A percentile compares a stretch with the other conserved stretches of the same genome.
Conservation (phyloP, 2,113 vertebrate species). For the Gnathonemus echidnorhynchus region DNA sequence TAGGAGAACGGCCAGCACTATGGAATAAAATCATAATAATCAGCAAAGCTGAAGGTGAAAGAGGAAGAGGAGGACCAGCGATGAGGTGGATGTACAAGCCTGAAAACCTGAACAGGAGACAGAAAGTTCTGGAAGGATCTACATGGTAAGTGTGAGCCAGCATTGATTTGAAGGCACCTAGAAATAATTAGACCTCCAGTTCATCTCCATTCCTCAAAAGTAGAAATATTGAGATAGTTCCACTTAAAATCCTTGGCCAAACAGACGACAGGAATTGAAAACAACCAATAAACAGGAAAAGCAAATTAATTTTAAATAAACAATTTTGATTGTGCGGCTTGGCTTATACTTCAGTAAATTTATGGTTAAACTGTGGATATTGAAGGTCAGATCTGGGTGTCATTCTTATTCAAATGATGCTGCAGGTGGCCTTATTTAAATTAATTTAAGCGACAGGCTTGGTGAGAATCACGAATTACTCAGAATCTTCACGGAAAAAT, state of each 20-base stretch:
- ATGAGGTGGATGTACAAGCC: background rate
- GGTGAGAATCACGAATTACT: constrained; percentile 15
- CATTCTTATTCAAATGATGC: constrained; percentile 31
- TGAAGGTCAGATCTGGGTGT: constrained; percentile 28
- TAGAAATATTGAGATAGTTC: background rate
- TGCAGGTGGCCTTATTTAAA: constrained; percentile 15
- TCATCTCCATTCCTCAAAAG: background rate
- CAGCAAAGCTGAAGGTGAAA: background rate
- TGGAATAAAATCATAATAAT: background rate
- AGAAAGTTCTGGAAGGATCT: background rate
- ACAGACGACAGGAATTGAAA: background rate
- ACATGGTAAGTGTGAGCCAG: background rate
- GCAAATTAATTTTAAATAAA: constrained; percentile 20
- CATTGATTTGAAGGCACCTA: background rate
- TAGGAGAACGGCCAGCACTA: background rate
- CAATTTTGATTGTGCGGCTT: constrained; percentile 11
- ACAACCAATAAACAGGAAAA: constrained; percentile 12
- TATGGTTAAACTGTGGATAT: constrained; percentile 25
- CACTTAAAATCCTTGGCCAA: background rate
- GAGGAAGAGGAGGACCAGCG: background rate
- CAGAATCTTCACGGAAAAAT: background rate
- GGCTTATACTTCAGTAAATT: constrained; percentile 33
- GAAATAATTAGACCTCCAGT: background rate
- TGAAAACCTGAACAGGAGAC: background rate
- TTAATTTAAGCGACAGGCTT: constrained; percentile 23